Conservation (phyloP, 2,797 vertebrate genomes). For the Brachyalestes nurse region DNA sequence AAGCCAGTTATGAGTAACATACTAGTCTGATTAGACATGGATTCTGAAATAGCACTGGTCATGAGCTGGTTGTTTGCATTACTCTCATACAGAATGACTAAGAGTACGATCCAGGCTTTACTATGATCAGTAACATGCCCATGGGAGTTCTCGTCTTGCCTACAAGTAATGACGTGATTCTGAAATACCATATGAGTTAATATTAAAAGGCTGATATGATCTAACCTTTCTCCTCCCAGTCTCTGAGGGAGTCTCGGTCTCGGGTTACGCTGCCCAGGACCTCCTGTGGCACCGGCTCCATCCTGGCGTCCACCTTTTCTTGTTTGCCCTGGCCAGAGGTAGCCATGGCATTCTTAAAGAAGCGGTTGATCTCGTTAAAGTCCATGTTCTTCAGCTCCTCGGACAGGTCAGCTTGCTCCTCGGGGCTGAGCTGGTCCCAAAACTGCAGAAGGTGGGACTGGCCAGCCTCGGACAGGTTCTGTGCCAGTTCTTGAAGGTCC, state of each 20-base stretch:
- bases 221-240: conserved; percentile 89
- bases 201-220: background rate
- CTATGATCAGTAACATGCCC: background rate
- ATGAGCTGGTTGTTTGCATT: background rate
- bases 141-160: background rate
- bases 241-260: conserved; percentile 80
- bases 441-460: conserved; percentile 90
- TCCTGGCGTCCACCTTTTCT: conserved; percentile 83
- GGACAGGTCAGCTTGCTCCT: conserved; percentile 74
- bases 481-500: conserved; percentile 71
- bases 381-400: conserved; percentile 81
- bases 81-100: background rate
- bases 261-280: conserved; percentile 89
- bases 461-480: conserved; percentile 74
- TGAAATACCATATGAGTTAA: background rate
- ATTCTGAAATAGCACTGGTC: background rate
- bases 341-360: conserved; percentile 85
- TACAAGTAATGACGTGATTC: background rate
- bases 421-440: conserved; percentile 80
- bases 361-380: conserved; percentile 84
- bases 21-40: background rate
- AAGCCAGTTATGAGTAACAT: conserved; percentile 1
- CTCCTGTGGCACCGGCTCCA: conserved; percentile 90
- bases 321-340: conserved; percentile 70
- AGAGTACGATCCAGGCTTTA: background rate